Conservation (phyloP, 2,888 invertebrate genomes). For the Orchesellides sinensis region DNA sequence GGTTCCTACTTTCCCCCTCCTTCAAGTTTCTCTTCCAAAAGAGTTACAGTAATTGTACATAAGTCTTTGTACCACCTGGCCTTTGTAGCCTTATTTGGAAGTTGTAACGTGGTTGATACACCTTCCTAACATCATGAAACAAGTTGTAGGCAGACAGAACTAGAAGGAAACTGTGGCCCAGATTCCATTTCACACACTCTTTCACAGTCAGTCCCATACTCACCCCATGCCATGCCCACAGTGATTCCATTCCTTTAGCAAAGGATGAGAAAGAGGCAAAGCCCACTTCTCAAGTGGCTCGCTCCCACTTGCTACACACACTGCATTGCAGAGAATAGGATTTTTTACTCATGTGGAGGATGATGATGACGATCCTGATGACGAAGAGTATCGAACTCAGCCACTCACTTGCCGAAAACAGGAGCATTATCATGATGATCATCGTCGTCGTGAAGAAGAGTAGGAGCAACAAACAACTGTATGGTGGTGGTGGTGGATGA, state of each 20-base stretch:
- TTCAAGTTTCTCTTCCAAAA: too few relatives aligned
- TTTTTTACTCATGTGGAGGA: slow-evolving; percentile 26
- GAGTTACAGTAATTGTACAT: too few relatives aligned
- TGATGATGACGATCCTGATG: slow-evolving; percentile 31
- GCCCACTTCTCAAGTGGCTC: slow-evolving; percentile 59
- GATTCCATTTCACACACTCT: not conserved
- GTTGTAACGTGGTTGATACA: too few relatives aligned
- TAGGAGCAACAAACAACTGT: slow-evolving; percentile 1
- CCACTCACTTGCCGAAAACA: slow-evolving; percentile 52
- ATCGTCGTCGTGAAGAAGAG: too few relatives aligned
- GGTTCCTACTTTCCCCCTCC: too few relatives aligned
- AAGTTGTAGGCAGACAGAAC: not conserved
- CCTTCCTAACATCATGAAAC: too few relatives aligned
- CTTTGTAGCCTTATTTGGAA: too few relatives aligned
- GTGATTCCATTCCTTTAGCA: slow-evolving; percentile 48
- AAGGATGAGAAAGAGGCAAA: slow-evolving; percentile 35
- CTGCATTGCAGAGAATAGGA: not conserved
- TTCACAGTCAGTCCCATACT: slow-evolving; percentile 39
- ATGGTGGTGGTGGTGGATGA: not conserved
- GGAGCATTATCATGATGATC: slow-evolving; percentile 26
- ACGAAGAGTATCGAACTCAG: slow-evolving; percentile 63
- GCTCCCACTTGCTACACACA: not conserved
- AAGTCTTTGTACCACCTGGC: too few relatives aligned
- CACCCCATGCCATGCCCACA: slow-evolving; percentile 63
- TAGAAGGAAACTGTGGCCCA: slow-evolving; percentile 1